Conservation (phyloP, 2,888 invertebrate genomes). For the Drosophila kuntzei region DNA sequence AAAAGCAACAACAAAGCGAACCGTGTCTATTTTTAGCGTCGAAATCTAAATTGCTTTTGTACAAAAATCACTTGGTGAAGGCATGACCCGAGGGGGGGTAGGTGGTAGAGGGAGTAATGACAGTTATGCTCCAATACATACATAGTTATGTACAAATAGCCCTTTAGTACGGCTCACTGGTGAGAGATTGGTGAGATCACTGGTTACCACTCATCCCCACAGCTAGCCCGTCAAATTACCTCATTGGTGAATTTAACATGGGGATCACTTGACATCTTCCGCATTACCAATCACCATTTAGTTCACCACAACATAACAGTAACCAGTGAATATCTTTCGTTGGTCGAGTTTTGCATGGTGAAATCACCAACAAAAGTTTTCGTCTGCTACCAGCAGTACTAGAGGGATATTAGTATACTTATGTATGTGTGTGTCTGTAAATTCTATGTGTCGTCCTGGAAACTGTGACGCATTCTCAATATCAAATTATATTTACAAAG, state of each 20-base stretch:
- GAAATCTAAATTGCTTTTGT: constrained; percentile 61
- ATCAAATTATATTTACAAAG: constrained; percentile 22
- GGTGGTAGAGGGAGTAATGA: background rate
- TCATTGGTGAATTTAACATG: too few species aligned
- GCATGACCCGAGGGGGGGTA: constrained; percentile 1
- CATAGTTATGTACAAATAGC: background rate
- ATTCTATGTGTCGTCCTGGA: constrained; percentile 19
- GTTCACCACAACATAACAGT: too few species aligned
- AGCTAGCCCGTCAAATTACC: too few species aligned
- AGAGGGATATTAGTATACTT: background rate
- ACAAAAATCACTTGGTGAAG: constrained; percentile 46
- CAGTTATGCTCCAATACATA: constrained; percentile 50
- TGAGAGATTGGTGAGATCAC: too few species aligned
- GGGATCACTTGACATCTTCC: too few species aligned
- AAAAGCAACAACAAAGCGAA: constrained; percentile 42
- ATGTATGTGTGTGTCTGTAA: background rate
- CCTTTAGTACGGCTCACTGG: too few species aligned
- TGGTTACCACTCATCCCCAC: too few species aligned
- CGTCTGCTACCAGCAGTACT: too few species aligned
- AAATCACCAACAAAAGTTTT: too few species aligned
- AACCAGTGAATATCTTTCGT: too few species aligned
- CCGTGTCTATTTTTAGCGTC: constrained; percentile 67
- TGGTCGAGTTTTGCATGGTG: too few species aligned
- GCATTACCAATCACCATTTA: too few species aligned
- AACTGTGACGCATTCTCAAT: constrained; percentile 43